Evolutionary conservation across 2,113 vertebrate genomes (phyloP), one percentile per base, ranked within the genome.

Genomic region (Danio rerio): DNA sequence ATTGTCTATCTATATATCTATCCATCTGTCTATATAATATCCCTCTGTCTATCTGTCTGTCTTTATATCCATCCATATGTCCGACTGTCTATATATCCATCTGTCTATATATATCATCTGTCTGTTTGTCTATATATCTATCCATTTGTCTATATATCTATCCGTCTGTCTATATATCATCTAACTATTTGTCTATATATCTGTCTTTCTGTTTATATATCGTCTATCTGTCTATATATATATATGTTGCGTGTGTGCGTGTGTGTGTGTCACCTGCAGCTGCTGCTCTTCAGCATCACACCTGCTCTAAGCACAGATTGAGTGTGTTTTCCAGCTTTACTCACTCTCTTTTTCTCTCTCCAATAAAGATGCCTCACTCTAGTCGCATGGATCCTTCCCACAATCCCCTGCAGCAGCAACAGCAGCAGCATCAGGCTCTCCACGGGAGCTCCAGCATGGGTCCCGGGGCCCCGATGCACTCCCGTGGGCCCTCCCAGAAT

Each of bases 301-400:
- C 47, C n/a, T 2, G 18, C 47, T 52, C 7, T 21, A 13, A 45
- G 53, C 16, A 9, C 31, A 73, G 43, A 15, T 18, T 9, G 3
- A 0, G 5, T 43, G 9, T n/a, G 9, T 42, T 3, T 58, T 55
- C 18, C 47, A 50, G 18, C 69, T 15, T 49, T 13, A 71, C 12
- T 76, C 21, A 42, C 59, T 11, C 55, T 2, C 11, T 78, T 16
- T 15, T 13, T 55, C 6, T 1, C 72, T 16, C 10, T 6, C 56
- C 0, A 52, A 66, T 9, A 0, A 88, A 98, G 96, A 91, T 94
- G 78, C 83, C 94, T 83, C 92, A 94, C 0, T 31, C 92, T 0
- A 93, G 93, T 58, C 93, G 95, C 78, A 92, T 97, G 83, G 97
- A 98, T 69, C 92, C 92, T 0, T 88, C 93, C 55, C 96, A 96